These are phyloP conservation scores for Solea solea DNA, from an alignment of 2,113 vertebrate genomes.

Conservation along the genomic window DNA sequence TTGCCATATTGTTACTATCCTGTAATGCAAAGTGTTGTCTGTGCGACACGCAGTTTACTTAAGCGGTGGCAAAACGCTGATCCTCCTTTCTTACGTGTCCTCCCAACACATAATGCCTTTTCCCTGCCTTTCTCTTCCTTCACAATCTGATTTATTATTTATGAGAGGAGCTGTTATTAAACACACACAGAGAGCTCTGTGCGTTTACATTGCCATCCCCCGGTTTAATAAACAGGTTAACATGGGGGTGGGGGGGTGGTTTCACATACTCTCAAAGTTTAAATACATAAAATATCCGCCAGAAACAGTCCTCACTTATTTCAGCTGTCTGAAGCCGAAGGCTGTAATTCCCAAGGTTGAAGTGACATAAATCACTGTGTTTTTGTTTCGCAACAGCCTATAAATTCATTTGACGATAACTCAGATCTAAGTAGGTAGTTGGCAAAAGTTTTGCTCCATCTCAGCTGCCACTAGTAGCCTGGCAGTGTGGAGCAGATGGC, in stretches of 20 bases:
- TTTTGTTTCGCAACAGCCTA: slow-evolving; percentile 42
- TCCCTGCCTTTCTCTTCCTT: slow-evolving; percentile 3
- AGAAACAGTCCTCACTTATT: slow-evolving; percentile 16
- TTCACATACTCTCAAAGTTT: slow-evolving; percentile 8
- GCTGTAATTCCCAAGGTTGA: slow-evolving; percentile 15
- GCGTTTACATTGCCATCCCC: slow-evolving; percentile 14
- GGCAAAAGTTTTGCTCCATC: slow-evolving; percentile 64
- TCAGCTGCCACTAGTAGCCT: slow-evolving; percentile 66
- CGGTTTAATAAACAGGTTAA: slow-evolving; percentile 26
- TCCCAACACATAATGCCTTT: slow-evolving; percentile 5
- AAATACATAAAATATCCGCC: slow-evolving; percentile 2
- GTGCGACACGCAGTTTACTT: no score
- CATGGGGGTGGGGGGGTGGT: not conserved
- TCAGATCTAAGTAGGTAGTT: slow-evolving; percentile 68
- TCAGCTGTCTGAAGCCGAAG: slow-evolving; percentile 11
- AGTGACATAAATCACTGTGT: slow-evolving; percentile 47
- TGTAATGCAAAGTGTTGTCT: no score
- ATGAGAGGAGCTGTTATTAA: slow-evolving; percentile 33
- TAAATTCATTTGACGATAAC: slow-evolving; percentile 65
- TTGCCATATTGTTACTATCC: no score
- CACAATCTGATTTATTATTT: slow-evolving; percentile 37
- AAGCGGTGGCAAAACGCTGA: not conserved
- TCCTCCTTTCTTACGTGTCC: not conserved
- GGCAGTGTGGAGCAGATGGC: slow-evolving; percentile 73
- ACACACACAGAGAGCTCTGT: slow-evolving; percentile 31